These are phyloP conservation scores for Leistus spinibarbis DNA, from an alignment of 2,888 invertebrate species.

Conservation along the genomic window DNA sequence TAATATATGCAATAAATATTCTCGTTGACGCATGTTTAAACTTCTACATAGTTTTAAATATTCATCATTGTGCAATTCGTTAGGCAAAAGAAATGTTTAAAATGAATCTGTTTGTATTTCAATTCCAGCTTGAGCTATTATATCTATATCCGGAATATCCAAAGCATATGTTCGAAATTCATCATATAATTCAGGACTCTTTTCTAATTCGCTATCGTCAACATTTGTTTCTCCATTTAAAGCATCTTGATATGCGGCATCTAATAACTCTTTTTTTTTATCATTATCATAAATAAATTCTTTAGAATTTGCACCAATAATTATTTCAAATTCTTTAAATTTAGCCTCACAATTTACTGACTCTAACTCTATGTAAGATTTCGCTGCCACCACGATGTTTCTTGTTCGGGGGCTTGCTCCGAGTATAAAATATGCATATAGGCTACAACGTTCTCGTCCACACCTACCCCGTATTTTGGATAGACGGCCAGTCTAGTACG, in stretches of 20 bases:
- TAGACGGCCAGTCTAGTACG: no score
- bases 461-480: no score
- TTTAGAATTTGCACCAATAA: background rate
- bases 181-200: background rate
- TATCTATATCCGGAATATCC: background rate
- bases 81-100: background rate
- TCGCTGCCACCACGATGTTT: no score
- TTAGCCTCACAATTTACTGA: constrained; percentile 23
- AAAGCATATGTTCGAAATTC: background rate
- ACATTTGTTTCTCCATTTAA: background rate
- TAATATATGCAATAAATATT: background rate
- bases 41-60: background rate
- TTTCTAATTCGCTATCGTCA: background rate
- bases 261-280: background rate
- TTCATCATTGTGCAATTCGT: background rate
- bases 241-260: background rate
- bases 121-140: background rate
- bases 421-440: no score
- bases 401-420: no score
- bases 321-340: background rate
- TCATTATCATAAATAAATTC: background rate
- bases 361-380: constrained; percentile 39
- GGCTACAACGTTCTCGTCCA: no score
- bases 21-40: background rate
- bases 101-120: background rate